Conservation (phyloP, 2,888 invertebrate genomes). For the Diloba caeruleocephala region DNA sequence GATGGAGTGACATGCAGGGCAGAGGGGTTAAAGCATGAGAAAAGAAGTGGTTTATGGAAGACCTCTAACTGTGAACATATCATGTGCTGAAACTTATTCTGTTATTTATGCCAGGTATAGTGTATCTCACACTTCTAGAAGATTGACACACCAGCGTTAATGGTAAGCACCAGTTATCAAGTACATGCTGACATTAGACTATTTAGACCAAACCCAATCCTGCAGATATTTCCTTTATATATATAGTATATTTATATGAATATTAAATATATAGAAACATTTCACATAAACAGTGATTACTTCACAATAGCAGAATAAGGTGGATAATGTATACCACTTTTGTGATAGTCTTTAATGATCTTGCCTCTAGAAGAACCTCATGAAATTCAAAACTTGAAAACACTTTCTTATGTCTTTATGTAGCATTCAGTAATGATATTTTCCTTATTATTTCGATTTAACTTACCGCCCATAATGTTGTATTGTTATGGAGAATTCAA, state of each 20-base stretch:
- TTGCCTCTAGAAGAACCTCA: conserved; percentile 29
- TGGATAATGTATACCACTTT: conserved; percentile 11
- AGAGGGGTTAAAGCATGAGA: too few species aligned
- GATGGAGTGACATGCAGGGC: too few species aligned
- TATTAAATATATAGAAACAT: background rate
- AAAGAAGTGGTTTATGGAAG: too few species aligned
- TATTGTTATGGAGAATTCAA: conserved; percentile 67
- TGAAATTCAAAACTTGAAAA: conserved; percentile 34
- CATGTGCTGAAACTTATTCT: conserved; percentile 4
- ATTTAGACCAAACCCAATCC: conserved; percentile 10
- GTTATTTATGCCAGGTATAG: conserved; percentile 11
- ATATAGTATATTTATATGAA: background rate
- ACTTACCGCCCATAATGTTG: conserved; percentile 82
- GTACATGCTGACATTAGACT: conserved; percentile 15
- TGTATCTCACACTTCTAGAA: conserved; percentile 4
- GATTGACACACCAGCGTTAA: conserved; percentile 24
- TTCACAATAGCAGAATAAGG: conserved; percentile 2
- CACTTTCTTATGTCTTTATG: conserved; percentile 41
- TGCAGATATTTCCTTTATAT: background rate
- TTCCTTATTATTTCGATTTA: conserved; percentile 40
- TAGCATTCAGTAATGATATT: conserved; percentile 54
- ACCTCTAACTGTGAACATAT: conserved; percentile 8
- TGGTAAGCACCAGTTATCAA: conserved; percentile 5
- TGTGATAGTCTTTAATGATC: conserved; percentile 23
- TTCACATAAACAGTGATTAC: background rate